Base-by-base conservation (phyloP, 2,113 vertebrate genomes). In the Osmerus mordax region DNA sequence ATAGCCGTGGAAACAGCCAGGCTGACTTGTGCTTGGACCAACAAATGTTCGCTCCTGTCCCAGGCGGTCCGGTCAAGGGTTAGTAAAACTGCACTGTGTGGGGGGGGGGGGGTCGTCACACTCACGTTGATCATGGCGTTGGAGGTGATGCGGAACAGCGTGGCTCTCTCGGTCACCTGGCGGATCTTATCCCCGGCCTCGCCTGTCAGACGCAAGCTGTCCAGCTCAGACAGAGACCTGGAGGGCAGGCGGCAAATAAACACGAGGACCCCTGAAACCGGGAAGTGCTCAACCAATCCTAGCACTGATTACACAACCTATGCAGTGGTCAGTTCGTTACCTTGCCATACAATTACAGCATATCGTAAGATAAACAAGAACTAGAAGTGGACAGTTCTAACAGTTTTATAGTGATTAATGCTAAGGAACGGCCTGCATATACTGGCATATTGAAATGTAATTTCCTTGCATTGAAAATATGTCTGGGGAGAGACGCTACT, bases 121-220 rank as follows among this genome's bases (percentile, higher is more conserved):
- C 95, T 92, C 89, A 97, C 97, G 0, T 99, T 99, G 89, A 99
- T 99, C 97, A 99, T 99, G 83, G 97, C 97, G 0, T 99, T 99
- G 74, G 97, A 99, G 0, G 97, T 99, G 90, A 99, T 99, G 75
- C 97, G 93, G 80, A 98, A 99, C 73, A 99, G 93, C 0, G 97
- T 98, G 80, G 97, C 95, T 1, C 97, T 91, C 56, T 98, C 96
- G 0, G 96, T 96, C 82, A 98, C 96, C 83, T 97, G 95, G 47
- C 96, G 96, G 83, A 98, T 95, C 88, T 98, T 98, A 69, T 98
- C 97, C 0, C 91, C 93, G 25, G 96, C 96, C 59, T 99, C 96
- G 0, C 95, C 95, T 0, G 94, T 96, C 69, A 96, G 83, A 61
- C 93, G 91, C 66, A 99, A 91, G 73, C 91, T 90, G 89, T 99